Conservation (phyloP, 2,888 invertebrate genomes). For the Dendrolimus houi region DNA sequence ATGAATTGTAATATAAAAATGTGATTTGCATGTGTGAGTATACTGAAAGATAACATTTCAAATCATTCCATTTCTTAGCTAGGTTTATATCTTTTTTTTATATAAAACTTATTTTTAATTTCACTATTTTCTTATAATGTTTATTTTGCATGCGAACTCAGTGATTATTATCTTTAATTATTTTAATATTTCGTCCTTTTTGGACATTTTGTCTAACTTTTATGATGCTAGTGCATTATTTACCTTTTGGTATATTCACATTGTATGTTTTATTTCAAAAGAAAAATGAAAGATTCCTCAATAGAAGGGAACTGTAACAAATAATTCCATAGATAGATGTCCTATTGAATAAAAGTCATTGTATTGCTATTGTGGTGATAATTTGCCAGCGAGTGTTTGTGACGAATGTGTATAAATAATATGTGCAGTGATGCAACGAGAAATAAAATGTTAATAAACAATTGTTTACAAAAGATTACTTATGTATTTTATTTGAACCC, state of each 20-base stretch:
- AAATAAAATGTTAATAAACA: constrained; percentile 77
- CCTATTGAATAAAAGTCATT: constrained; percentile 66
- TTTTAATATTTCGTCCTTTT: constrained; percentile 32
- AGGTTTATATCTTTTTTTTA: constrained; percentile 32
- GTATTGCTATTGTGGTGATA: constrained; percentile 60
- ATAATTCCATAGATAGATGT: constrained; percentile 60
- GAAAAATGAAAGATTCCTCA: constrained; percentile 70
- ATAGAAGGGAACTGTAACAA: constrained; percentile 44
- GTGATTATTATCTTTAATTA: constrained; percentile 35
- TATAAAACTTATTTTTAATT: constrained; percentile 44
- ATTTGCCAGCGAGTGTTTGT: constrained; percentile 55
- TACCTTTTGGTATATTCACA: constrained; percentile 70
- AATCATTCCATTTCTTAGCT: constrained; percentile 70
- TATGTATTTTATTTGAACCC: constrained; percentile 42
- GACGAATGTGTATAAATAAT: constrained; percentile 55
- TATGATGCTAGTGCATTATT: constrained; percentile 22
- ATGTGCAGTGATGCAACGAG: constrained; percentile 64
- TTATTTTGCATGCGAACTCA: constrained; percentile 58
- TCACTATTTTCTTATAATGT: constrained; percentile 47
- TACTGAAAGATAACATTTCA: constrained; percentile 64
- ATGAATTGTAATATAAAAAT: constrained; percentile 32
- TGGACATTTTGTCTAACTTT: constrained; percentile 44
- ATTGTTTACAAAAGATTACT: constrained; percentile 76
- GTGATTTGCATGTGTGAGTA: constrained; percentile 52
- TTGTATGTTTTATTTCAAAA: constrained; percentile 52